phyloP scores from a whole-genome alignment of 1,140 invertebrate species.

The Aphelinus certus region DNA sequence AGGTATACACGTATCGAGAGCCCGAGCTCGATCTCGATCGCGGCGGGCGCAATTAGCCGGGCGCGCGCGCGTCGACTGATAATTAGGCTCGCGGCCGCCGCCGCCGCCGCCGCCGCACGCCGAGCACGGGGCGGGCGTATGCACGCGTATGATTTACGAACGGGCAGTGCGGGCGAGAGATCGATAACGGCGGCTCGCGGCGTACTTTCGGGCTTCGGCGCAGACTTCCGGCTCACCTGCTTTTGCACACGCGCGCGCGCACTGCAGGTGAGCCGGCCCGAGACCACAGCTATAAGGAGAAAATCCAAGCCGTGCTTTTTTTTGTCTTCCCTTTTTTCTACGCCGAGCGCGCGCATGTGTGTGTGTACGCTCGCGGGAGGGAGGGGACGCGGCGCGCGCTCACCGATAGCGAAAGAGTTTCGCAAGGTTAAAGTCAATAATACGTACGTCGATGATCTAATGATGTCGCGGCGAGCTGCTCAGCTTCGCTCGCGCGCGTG shows the following conservation, averaged over 20 bases:
- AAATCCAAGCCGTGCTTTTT: background rate
- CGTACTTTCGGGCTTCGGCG: too few species aligned
- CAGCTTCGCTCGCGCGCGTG: too few species aligned
- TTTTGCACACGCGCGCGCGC: background rate
- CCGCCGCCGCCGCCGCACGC: too few species aligned
- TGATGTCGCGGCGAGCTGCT: background rate
- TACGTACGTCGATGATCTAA: conserved; percentile 8
- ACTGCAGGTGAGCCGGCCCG: too few species aligned
- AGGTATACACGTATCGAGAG: conserved; percentile 16
- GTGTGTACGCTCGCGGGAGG: too few species aligned
- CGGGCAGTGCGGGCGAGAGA: too few species aligned
- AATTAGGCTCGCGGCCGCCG: background rate
- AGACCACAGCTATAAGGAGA: too few species aligned
- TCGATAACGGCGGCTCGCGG: too few species aligned
- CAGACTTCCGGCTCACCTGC: conserved; percentile 17
- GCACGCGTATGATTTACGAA: too few species aligned
- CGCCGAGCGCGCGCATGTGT: too few species aligned
- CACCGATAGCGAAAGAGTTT: background rate
- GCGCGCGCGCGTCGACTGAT: conserved; percentile 16
- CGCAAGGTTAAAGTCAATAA: too few species aligned
- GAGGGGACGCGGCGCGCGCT: background rate
- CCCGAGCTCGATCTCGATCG: conserved; percentile 7
- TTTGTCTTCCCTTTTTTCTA: background rate
- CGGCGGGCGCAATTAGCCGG: conserved; percentile 18
- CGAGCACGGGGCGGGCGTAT: too few species aligned